Evolutionary conservation across 2,113 vertebrate genomes (phyloP).

Genomic region (Cepphus grylle): DNA sequence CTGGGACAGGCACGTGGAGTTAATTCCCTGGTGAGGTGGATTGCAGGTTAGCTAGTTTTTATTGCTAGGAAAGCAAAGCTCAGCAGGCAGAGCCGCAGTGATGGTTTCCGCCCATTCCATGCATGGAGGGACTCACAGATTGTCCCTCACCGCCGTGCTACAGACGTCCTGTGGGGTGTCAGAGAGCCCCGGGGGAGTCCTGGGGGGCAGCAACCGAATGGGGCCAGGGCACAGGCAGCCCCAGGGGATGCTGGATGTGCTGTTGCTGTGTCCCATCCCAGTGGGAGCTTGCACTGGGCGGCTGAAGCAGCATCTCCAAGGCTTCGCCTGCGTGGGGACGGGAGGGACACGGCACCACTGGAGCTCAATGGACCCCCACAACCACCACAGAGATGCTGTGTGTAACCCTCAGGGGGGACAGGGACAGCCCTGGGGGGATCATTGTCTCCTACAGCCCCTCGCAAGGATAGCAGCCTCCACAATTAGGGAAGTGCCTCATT

Average conservation of each 20-base stretch:
- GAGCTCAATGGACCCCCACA: fast-evolving
- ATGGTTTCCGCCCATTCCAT: neutral
- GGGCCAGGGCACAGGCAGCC: fast-evolving
- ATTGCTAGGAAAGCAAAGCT: neutral
- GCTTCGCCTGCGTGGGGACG: fast-evolving
- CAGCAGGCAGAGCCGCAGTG: neutral
- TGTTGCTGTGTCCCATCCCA: neutral
- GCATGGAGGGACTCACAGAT: neutral
- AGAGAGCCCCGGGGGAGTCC: too few relatives aligned
- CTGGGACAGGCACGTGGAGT: fast-evolving
- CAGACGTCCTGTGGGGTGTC: neutral
- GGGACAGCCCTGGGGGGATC: neutral
- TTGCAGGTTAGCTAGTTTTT: neutral
- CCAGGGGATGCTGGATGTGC: neutral
- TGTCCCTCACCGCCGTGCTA: neutral
- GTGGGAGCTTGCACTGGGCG: neutral
- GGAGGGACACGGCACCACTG: neutral
- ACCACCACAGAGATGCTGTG: fast-evolving
- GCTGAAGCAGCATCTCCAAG: neutral
- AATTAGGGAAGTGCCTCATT: neutral
- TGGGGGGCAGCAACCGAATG: fast-evolving
- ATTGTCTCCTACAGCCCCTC: fast-evolving
- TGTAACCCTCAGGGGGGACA: neutral
- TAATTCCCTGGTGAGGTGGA: too few relatives aligned
- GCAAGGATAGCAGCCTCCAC: neutral